Conservation (phyloP, 1,140 invertebrate genomes). For the Oreohelix idahoensis region DNA sequence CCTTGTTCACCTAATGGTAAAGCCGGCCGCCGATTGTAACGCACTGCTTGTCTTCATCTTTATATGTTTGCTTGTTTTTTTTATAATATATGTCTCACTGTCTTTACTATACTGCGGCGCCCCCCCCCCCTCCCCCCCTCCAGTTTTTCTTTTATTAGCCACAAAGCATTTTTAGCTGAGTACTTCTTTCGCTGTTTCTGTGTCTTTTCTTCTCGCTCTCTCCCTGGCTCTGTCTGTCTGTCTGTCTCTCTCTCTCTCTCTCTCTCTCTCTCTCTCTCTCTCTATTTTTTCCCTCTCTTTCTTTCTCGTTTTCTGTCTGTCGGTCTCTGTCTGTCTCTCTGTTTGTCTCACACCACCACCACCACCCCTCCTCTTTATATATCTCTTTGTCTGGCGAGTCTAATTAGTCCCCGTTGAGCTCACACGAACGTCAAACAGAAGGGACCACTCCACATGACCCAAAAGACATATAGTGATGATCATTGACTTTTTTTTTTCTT, state of each 20-base stretch:
- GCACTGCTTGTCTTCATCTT: too few relatives aligned
- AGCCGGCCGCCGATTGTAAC: too few relatives aligned
- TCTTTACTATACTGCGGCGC: not conserved
- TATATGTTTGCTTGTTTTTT: too few relatives aligned
- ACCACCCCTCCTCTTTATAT: not conserved
- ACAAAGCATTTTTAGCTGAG: not conserved
- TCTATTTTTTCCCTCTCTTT: not conserved
- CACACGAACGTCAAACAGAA: not conserved
- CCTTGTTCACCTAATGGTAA: too few relatives aligned
- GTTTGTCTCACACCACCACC: not conserved
- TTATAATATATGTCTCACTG: not conserved
- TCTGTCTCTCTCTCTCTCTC: too few relatives aligned
- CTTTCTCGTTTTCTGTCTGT: not conserved
- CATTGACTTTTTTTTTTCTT: too few relatives aligned
- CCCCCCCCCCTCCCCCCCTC: not conserved
- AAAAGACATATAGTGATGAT: not conserved
- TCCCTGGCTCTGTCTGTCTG: too few relatives aligned
- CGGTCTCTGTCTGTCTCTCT: not conserved
- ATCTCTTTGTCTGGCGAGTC: not conserved
- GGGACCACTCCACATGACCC: not conserved
- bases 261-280: too few relatives aligned
- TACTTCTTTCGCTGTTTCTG: not conserved
- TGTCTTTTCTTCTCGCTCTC: not conserved
- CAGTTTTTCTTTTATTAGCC: not conserved
- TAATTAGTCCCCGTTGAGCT: too few relatives aligned